A percentile compares a stretch with the other conserved stretches of the same genome.
These are phyloP conservation scores for Orchestia grillus DNA, from an alignment of 1,140 invertebrate genomes.

Conservation along the genomic window DNA sequence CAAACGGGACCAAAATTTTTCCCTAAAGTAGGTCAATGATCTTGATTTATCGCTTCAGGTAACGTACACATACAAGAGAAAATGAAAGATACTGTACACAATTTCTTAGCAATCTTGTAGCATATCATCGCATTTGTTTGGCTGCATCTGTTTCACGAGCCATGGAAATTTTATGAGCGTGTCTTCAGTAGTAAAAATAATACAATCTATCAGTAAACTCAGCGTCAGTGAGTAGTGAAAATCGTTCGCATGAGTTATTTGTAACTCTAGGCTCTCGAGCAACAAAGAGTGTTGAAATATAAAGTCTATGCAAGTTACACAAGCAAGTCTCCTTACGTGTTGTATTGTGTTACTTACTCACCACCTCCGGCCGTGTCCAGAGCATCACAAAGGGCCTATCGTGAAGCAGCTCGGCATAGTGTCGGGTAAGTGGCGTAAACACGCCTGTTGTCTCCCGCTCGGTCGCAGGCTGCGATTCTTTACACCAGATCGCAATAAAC, in stretches of 20 bases:
- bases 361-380: neutral
- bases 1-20: neutral
- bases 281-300: neutral
- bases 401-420: neutral
- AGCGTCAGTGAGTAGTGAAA: neutral
- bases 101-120: neutral
- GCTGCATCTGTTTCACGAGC: neutral
- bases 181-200: neutral
- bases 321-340: neutral
- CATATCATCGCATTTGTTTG: neutral
- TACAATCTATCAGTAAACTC: neutral
- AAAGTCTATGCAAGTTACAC: neutral
- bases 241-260: neutral
- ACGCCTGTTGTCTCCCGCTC: neutral
- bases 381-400: neutral
- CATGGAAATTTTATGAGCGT: neutral
- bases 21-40: neutral
- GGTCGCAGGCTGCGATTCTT: neutral
- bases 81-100: neutral
- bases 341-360: neutral
- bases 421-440: neutral
- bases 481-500: constrained; percentile 7
- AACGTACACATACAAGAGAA: neutral
- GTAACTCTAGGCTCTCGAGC: neutral
- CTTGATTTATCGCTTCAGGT: neutral